These are phyloP conservation scores for Rissa tridactyla DNA, from an alignment of 2,113 vertebrate species.

Conservation along the genomic window DNA sequence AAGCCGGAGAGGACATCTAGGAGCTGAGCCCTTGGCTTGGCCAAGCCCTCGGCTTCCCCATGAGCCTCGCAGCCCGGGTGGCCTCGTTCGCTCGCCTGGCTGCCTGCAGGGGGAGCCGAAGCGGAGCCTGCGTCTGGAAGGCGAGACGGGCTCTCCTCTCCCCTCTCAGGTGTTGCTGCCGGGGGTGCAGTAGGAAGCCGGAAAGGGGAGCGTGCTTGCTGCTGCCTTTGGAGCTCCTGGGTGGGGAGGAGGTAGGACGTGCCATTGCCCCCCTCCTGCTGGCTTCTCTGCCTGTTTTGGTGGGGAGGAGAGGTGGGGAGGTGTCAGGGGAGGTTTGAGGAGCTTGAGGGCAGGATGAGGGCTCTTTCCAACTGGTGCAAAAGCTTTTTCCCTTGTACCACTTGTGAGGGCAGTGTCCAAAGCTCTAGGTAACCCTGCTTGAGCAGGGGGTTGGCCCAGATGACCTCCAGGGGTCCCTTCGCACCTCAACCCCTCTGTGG, in stretches of 20 bases:
- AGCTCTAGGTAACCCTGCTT: neutral
- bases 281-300: neutral
- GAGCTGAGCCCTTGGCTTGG: neutral
- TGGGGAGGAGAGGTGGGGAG: neutral
- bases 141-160: neutral
- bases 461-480: neutral
- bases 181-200: neutral
- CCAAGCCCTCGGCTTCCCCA: neutral
- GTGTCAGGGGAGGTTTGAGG: accelerated
- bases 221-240: neutral
- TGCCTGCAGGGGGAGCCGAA: neutral
- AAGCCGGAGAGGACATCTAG: neutral
- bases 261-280: neutral
- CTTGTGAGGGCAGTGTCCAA: neutral
- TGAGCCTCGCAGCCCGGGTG: accelerated
- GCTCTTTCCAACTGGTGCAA: neutral
- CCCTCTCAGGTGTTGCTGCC: neutral
- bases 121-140: neutral
- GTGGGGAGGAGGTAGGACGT: neutral
- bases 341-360: neutral
- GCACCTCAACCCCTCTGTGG: neutral
- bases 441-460: neutral
- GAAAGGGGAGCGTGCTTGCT: neutral
- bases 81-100: accelerated
- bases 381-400: neutral